phyloP scores from a whole-genome alignment of 2,888 invertebrate species.

The Tanytarsus gracilentus region DNA sequence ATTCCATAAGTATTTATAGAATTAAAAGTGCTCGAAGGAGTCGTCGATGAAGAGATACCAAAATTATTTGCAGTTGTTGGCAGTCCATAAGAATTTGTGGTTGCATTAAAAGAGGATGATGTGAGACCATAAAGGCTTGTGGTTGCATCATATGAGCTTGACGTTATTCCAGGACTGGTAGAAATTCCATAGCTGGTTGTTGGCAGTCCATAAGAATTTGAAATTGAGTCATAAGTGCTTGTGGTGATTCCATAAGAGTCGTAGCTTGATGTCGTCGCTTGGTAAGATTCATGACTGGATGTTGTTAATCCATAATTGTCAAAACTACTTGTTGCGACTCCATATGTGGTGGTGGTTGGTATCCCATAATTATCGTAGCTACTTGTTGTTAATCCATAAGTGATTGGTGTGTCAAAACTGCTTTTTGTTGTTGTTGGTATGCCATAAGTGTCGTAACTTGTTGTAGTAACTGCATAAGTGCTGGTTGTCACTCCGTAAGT shows the following conservation, averaged over 20 bases:
- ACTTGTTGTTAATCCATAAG: not conserved
- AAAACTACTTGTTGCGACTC: not conserved
- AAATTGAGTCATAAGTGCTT: not conserved
- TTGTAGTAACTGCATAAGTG: not conserved
- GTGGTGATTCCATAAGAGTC: not conserved
- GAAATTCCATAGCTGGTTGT: not conserved
- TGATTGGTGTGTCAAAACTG: not conserved
- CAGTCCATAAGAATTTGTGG: too few relatives aligned
- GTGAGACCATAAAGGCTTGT: not conserved
- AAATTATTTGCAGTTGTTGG: conserved; percentile 31
- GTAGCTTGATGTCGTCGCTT: not conserved
- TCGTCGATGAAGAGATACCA: conserved; percentile 30
- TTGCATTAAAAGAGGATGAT: too few relatives aligned
- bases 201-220: not conserved
- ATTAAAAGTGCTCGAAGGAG: not conserved
- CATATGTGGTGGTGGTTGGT: not conserved
- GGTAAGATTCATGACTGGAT: not conserved
- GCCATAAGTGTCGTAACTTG: conserved; percentile 1
- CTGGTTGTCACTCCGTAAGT: not conserved
- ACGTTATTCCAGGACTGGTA: not conserved
- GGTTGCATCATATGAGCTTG: not conserved
- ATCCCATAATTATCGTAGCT: not conserved
- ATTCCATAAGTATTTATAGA: conserved; percentile 1
- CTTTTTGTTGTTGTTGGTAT: not conserved
- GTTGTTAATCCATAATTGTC: not conserved